phyloP scores from a whole-genome alignment of 2,888 invertebrate species.

The Muscina levida region DNA sequence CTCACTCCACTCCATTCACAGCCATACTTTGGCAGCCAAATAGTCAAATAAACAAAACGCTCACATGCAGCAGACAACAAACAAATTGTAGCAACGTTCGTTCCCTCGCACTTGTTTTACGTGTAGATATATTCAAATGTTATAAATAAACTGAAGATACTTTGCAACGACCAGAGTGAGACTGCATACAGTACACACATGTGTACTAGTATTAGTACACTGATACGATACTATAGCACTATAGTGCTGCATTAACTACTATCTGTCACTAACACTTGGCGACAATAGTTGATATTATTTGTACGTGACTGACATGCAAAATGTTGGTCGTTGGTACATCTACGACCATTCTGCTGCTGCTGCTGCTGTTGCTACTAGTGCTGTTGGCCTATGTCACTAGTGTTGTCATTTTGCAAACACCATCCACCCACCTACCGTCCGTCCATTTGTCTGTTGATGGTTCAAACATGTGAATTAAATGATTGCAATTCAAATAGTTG shows the following conservation, averaged over 20 bases:
- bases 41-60: slow-evolving; percentile 40
- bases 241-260: slow-evolving; percentile 32
- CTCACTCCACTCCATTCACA: too few species aligned
- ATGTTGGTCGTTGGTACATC: slow-evolving; percentile 3
- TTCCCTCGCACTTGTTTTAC: too few species aligned
- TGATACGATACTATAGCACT: too few species aligned
- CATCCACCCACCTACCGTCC: background rate
- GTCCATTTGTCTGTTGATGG: too few species aligned
- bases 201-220: background rate
- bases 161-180: slow-evolving; percentile 10
- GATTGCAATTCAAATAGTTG: slow-evolving; percentile 34
- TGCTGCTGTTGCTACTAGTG: slow-evolving; percentile 5
- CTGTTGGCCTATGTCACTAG: background rate
- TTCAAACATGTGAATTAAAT: slow-evolving; percentile 45
- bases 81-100: background rate
- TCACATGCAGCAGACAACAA: background rate
- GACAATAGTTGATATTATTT: slow-evolving; percentile 65
- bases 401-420: slow-evolving; percentile 13
- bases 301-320: slow-evolving; percentile 68
- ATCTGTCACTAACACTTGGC: slow-evolving; percentile 62
- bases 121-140: slow-evolving; percentile 12
- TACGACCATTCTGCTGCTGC: background rate
- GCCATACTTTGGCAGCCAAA: background rate
- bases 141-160: slow-evolving; percentile 23
- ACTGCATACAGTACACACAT: background rate